phyloP scores from a whole-genome alignment of 2,113 vertebrate genomes.

The Hemiprocne comata region DNA sequence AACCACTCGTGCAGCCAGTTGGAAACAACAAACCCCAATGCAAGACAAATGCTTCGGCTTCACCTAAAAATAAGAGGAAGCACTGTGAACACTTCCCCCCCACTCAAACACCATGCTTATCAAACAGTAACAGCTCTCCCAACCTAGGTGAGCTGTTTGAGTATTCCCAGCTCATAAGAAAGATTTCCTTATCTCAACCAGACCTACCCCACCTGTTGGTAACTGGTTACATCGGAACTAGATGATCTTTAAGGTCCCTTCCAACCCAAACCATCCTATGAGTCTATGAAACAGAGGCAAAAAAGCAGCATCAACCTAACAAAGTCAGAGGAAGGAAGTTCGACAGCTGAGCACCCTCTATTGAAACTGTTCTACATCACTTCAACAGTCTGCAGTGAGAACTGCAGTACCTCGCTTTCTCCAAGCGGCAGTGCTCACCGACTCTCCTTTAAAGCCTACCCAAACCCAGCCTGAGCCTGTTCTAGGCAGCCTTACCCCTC shows the following conservation, averaged over 20 bases:
- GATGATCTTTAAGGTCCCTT: too few species aligned
- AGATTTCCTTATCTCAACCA: not conserved
- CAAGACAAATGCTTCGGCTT: constrained; percentile 97
- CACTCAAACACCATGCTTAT: accelerated
- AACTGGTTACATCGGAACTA: not conserved
- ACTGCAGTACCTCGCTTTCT: not conserved
- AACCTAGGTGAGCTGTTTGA: not conserved
- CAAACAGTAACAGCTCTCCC: not conserved
- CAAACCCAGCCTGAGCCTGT: constrained; percentile 15
- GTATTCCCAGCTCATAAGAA: not conserved
- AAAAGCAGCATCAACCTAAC: accelerated
- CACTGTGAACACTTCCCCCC: accelerated
- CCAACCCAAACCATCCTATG: too few species aligned
- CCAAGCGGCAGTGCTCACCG: not conserved
- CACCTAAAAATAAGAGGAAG: constrained; percentile 73
- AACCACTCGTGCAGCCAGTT: constrained; percentile 87
- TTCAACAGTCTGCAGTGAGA: accelerated
- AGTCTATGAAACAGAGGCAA: not conserved
- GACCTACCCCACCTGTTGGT: too few species aligned
- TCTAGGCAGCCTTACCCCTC: not conserved
- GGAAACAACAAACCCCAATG: constrained; percentile 92
- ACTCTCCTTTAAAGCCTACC: not conserved
- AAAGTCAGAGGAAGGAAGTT: accelerated
- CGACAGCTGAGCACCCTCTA: not conserved
- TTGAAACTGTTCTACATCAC: accelerated